These are phyloP conservation scores for Schizopygopsis malacanthus DNA, from an alignment of 2,797 vertebrate species.

Conservation along the genomic window DNA sequence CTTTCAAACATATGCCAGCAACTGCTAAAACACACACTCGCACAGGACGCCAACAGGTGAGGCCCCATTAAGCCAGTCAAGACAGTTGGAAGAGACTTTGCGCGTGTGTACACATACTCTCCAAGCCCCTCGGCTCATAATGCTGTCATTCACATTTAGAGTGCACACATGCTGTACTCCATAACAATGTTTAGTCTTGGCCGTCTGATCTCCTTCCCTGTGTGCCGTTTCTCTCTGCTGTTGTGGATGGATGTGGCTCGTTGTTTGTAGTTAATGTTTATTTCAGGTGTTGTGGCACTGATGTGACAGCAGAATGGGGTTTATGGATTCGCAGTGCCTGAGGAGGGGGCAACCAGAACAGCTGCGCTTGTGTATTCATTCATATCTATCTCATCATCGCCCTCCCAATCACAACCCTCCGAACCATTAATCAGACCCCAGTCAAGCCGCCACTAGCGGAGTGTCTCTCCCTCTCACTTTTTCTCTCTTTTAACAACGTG, in stretches of 20 bases:
- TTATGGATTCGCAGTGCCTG: constrained; percentile 60
- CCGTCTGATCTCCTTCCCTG: background rate
- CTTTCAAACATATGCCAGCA: constrained; percentile 76
- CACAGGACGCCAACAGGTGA: constrained; percentile 75
- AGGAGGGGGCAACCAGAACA: constrained; percentile 54
- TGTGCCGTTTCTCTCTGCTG: background rate
- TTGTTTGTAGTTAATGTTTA: constrained; percentile 59
- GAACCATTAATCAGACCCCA: constrained; percentile 55
- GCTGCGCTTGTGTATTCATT: constrained; percentile 66
- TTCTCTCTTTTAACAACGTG: constrained; percentile 44
- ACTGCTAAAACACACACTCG: constrained; percentile 81
- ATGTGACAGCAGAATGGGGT: constrained; percentile 58
- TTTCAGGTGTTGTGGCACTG: constrained; percentile 45
- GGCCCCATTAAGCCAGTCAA: constrained; percentile 43
- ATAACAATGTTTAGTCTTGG: constrained; percentile 43
- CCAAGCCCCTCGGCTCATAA: constrained; percentile 45
- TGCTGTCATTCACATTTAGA: constrained; percentile 34
- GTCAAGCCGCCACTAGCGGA: constrained; percentile 47
- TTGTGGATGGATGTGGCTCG: constrained; percentile 44
- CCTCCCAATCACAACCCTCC: constrained; percentile 56
- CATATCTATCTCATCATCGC: constrained; percentile 56
- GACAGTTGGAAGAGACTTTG: constrained; percentile 50
- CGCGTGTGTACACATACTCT: constrained; percentile 44
- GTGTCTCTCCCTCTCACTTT: constrained; percentile 21
- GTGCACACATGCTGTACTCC: background rate